phyloP scores from a whole-genome alignment of 2,888 invertebrate species.

The Sipha maydis region DNA sequence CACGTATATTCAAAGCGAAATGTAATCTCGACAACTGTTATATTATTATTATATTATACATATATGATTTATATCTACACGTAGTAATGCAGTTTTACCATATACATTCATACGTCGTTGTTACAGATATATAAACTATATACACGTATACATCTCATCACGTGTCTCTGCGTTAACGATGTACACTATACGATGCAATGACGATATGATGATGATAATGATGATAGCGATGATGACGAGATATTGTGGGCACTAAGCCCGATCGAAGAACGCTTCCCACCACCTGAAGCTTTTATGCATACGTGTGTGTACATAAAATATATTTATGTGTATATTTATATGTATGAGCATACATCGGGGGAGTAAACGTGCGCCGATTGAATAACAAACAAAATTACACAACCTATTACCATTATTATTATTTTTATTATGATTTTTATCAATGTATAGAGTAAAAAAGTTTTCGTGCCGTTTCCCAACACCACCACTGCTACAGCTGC shows the following conservation, averaged over 20 bases:
- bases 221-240: not conserved
- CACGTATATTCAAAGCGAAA: not conserved
- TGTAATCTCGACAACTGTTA: not conserved
- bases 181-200: not conserved
- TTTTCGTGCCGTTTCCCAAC: not conserved
- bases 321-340: not conserved
- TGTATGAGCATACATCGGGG: not conserved
- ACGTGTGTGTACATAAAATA: not conserved
- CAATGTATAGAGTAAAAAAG: not conserved
- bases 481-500: not conserved
- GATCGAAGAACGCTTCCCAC: not conserved
- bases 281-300: too few relatives aligned
- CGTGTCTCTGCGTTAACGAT: conserved; percentile 10
- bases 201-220: not conserved
- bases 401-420: not conserved
- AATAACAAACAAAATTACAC: not conserved
- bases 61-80: not conserved
- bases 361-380: not conserved
- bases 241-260: not conserved
- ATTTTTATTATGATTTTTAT: not conserved
- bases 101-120: too few relatives aligned
- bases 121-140: not conserved
- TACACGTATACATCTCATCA: not conserved
- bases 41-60: not conserved
- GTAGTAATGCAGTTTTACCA: not conserved